phyloP scores from a whole-genome alignment of 2,113 vertebrate genomes.

The Sphaerodactylus townsendi region DNA sequence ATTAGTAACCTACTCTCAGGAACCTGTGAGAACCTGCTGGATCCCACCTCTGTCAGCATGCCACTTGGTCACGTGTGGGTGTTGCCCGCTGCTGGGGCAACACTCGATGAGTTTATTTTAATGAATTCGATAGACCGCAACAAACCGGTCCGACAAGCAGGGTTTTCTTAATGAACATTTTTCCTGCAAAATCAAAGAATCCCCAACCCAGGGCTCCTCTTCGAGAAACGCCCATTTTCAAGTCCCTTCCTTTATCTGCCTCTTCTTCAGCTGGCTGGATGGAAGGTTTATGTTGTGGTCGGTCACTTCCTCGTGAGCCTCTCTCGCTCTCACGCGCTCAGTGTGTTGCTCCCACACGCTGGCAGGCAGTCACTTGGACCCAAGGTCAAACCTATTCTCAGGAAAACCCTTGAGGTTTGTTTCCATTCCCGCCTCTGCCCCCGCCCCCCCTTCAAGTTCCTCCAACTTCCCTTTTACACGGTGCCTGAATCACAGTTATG shows the following conservation, averaged over 20 bases:
- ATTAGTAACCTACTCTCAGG: too few relatives aligned
- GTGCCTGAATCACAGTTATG: background rate
- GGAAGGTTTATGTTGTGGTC: background rate
- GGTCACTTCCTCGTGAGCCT: background rate
- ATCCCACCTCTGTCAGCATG: too few relatives aligned
- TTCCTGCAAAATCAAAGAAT: too few relatives aligned
- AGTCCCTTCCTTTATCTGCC: background rate
- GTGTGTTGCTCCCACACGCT: background rate
- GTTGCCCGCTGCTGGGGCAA: too few relatives aligned
- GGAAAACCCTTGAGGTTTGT: background rate
- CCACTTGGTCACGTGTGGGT: too few relatives aligned
- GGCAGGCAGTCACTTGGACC: too few relatives aligned
- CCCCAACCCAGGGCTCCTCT: background rate
- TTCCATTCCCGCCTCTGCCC: background rate
- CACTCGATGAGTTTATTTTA: too few relatives aligned
- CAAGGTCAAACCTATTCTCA: background rate
- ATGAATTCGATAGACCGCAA: too few relatives aligned
- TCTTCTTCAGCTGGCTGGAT: background rate
- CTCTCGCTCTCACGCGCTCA: background rate
- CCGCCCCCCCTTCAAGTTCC: background rate
- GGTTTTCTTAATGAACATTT: background rate
- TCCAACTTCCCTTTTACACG: background rate
- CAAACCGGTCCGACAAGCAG: background rate
- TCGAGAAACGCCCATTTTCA: background rate
- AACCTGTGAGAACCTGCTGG: too few relatives aligned